Percentiles rank a stretch among this genome's conserved stretches.
phyloP scores from a whole-genome alignment of 2,888 invertebrate genomes.

The Pandemis heparana region DNA sequence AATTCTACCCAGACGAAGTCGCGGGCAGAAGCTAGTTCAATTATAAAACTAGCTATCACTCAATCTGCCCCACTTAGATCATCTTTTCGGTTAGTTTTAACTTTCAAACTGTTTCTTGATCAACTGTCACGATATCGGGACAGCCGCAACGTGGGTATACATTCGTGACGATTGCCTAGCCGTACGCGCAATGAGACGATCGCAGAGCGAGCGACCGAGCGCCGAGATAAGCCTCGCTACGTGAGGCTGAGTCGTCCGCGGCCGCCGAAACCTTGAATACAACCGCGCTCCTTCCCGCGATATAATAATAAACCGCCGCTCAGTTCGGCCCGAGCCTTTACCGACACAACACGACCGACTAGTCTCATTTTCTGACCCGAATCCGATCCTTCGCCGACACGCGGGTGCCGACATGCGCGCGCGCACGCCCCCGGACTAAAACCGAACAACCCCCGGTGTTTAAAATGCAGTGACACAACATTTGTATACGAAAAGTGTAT shows the following conservation, averaged over 20 bases:
- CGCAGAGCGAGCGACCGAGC: constrained; percentile 59
- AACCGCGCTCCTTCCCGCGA: constrained; percentile 77
- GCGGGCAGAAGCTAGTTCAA: too few species aligned
- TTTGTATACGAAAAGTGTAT: constrained; percentile 69
- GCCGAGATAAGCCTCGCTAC: constrained; percentile 77
- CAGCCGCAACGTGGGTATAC: constrained; percentile 32
- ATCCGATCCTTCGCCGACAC: constrained; percentile 51
- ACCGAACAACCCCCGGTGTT: constrained; percentile 48
- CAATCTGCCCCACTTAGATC: background rate
- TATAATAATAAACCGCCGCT: constrained; percentile 80
- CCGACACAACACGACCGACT: constrained; percentile 78
- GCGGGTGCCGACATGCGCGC: constrained; percentile 55
- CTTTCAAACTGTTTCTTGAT: constrained; percentile 23
- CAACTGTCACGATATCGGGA: constrained; percentile 38
- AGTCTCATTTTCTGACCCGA: constrained; percentile 53
- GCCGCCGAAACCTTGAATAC: constrained; percentile 78
- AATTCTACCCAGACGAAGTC: too few species aligned
- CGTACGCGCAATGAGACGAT: constrained; percentile 53
- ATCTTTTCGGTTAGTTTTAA: constrained; percentile 12
- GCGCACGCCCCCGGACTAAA: constrained; percentile 53
- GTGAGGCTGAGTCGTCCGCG: constrained; percentile 64
- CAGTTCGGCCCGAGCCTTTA: constrained; percentile 80
- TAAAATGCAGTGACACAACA: constrained; percentile 68
- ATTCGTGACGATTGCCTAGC: constrained; percentile 55
- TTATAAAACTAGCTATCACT: background rate